phyloP scores from a whole-genome alignment of 2,113 vertebrate species.

The Pristiophorus japonicus region DNA sequence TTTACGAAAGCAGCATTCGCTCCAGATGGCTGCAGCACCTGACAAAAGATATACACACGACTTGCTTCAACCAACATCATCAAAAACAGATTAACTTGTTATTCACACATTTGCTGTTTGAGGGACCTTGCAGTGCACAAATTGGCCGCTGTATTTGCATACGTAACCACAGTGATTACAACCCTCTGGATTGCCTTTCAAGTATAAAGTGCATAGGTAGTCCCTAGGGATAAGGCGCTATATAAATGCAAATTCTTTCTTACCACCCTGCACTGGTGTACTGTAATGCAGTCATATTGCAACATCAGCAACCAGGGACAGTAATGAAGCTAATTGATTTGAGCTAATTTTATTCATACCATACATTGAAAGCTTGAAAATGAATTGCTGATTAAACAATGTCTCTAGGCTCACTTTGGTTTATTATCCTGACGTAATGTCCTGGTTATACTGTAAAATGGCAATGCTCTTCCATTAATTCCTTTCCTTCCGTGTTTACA shows the following conservation, averaged over 20 bases:
- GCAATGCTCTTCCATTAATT: no score
- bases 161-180: background rate
- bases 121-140: background rate
- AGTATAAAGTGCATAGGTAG: background rate
- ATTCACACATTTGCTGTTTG: background rate
- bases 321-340: background rate
- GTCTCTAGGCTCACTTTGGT: background rate
- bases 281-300: background rate
- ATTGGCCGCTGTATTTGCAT: background rate
- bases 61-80: background rate
- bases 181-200: no score
- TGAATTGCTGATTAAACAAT: background rate
- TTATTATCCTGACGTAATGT: no score
- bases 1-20: background rate
- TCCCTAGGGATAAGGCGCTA: background rate
- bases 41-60: background rate
- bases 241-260: background rate
- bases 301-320: background rate
- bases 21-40: background rate
- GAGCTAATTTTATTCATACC: background rate
- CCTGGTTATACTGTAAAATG: no score
- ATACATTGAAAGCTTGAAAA: background rate
- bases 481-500: no score
- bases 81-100: constrained; percentile 13
- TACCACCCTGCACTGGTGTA: background rate